A percentile compares a stretch with the other conserved stretches of the same genome.
Conservation (phyloP, 2,113 vertebrate species). For the Notarius quadriscutis region DNA sequence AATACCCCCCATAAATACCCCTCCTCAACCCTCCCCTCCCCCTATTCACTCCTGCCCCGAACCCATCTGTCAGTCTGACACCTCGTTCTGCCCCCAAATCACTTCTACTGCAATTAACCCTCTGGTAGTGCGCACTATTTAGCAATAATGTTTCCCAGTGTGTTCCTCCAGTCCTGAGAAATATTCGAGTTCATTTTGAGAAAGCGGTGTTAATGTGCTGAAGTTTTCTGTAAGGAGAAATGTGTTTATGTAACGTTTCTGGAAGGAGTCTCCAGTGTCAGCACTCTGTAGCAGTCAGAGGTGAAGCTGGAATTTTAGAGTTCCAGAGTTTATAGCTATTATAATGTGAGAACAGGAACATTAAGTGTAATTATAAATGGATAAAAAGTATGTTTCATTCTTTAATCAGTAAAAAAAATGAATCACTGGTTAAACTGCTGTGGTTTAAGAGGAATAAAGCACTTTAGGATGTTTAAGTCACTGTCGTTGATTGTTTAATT, state of each 20-base stretch:
- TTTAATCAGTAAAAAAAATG: background rate
- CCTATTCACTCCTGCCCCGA: constrained; percentile 50
- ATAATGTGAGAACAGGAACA: background rate
- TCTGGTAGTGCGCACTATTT: background rate
- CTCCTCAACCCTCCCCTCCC: background rate
- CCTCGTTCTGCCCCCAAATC: constrained; percentile 18
- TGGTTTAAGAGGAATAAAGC: background rate
- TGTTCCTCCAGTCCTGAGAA: background rate
- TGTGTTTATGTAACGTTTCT: background rate
- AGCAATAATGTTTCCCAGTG: background rate
- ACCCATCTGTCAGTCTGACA: constrained; percentile 75
- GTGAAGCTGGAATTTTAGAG: background rate
- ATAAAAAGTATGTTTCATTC: background rate
- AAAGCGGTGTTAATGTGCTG: background rate
- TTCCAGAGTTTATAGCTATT: background rate
- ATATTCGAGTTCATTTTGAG: background rate
- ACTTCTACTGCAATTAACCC: constrained; percentile 40
- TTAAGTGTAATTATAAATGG: background rate
- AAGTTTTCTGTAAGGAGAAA: background rate
- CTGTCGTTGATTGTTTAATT: too few relatives aligned
- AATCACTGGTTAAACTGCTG: background rate
- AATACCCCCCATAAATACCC: constrained; percentile 1
- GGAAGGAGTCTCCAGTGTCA: constrained; percentile 8
- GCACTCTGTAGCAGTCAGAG: too few relatives aligned
- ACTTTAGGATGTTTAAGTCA: background rate